phyloP scores from a whole-genome alignment of 1,140 invertebrate genomes.

The Drosophila simulans region DNA sequence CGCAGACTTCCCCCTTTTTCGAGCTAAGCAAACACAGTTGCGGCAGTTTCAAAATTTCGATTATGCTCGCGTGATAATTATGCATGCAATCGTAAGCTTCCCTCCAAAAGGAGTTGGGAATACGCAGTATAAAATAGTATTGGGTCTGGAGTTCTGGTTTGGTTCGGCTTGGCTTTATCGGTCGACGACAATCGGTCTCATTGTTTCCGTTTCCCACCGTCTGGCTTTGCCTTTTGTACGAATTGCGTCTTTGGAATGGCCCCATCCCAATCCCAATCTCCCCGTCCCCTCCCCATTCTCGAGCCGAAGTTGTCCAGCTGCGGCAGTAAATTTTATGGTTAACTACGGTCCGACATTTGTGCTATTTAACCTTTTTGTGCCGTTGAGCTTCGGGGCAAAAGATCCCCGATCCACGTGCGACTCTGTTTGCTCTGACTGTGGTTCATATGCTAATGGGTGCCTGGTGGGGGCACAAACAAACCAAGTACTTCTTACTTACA shows the following conservation, averaged over 20 bases:
- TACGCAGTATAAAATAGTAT: neutral
- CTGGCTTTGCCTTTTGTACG: slow-evolving; percentile 49
- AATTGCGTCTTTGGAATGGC: slow-evolving; percentile 66
- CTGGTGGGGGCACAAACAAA: neutral
- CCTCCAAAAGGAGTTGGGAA: neutral
- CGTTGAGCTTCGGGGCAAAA: slow-evolving; percentile 4
- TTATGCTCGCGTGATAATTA: slow-evolving; percentile 78
- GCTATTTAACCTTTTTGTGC: slow-evolving; percentile 75
- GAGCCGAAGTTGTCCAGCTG: slow-evolving; percentile 62
- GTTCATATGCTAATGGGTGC: slow-evolving; percentile 13
- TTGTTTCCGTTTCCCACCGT: slow-evolving; percentile 81
- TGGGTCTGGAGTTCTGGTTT: slow-evolving; percentile 14
- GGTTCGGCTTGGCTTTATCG: slow-evolving; percentile 28
- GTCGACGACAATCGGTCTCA: slow-evolving; percentile 76
- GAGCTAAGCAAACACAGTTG: slow-evolving; percentile 66
- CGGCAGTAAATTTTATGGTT: slow-evolving; percentile 79
- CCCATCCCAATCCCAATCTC: neutral
- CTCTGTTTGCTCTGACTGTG: slow-evolving; percentile 18
- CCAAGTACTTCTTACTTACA: slow-evolving; percentile 1
- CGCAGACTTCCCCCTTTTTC: neutral
- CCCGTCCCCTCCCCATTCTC: slow-evolving; percentile 7
- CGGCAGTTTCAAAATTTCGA: slow-evolving; percentile 57
- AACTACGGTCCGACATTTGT: slow-evolving; percentile 60
- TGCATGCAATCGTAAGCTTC: slow-evolving; percentile 70
- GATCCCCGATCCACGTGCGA: slow-evolving; percentile 36